Evolutionary conservation across 2,888 invertebrate genomes (phyloP), one percentile per base, ranked within the genome.

Genomic region (Ichneumon xanthorius): DNA sequence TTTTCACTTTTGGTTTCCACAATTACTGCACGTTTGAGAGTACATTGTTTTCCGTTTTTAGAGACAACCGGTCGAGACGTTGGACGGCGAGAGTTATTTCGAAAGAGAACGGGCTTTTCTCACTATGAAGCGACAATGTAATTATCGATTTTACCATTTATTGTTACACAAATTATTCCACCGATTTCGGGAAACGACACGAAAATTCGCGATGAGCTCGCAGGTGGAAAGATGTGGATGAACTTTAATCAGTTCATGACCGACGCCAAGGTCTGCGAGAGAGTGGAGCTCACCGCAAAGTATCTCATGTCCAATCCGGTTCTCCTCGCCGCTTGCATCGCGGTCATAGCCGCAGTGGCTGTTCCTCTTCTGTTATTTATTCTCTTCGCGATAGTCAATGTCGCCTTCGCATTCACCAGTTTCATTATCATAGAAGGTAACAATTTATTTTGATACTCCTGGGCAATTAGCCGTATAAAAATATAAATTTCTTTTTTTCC

Each of bases 381-480:
- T 82, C 70, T 82, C 16, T 81, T 88, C 37, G 88, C 87, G 48
- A 73, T 88, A 40, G 79, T 84, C 30, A 87, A 86, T 9, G 82
- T 87, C n/a, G 86, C 77, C 33, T 87, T 88, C 67, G 86, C 83
- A 65, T 87, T 88, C 55, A 85, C 85, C 19, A 86, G 87, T 19
- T 88, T 88, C 48, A 71, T 88, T 14, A 37, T 88, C 5, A 81
- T 88, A 7, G 82, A 87, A 85, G 88, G 88, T 88, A 75, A 16
- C 14, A 45, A 26, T 30, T n/a, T 26, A n/a, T 70, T 70, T 45
- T 40, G 0, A 19, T 67, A 19, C 16, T 37, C 7, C 7, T 1
- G 2, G 7, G 2, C 6, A 19, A 40, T 37, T 67, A 45, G 4
- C 30, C 9, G 37, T 9, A 55, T 48, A 16, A 48, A 48, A 50